These are phyloP conservation scores for Chironomus tepperi DNA, from an alignment of 1,140 invertebrate genomes.

Conservation along the genomic window DNA sequence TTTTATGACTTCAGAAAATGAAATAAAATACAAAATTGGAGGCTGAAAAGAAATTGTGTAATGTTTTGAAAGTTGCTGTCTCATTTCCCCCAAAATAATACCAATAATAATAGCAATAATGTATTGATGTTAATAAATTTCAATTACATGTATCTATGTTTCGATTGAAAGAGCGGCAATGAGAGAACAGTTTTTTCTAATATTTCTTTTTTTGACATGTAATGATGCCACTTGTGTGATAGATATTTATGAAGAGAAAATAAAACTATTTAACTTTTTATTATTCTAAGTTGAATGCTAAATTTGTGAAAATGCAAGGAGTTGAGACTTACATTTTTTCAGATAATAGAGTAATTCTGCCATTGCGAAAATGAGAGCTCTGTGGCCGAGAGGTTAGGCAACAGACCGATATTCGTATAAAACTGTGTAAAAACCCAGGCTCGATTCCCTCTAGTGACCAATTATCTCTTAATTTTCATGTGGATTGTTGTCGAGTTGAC, in stretches of 20 bases:
- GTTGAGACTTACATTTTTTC: too few species aligned
- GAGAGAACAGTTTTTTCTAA: neutral
- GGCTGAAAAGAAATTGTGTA: slow-evolving; percentile 7
- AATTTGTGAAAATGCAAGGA: too few species aligned
- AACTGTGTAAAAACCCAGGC: too few species aligned
- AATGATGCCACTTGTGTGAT: slow-evolving; percentile 19
- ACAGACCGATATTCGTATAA: too few species aligned
- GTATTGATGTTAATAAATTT: slow-evolving; percentile 15
- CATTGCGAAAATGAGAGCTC: too few species aligned
- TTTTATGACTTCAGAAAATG: neutral
- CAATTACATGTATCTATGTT: slow-evolving; percentile 23
- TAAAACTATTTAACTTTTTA: too few species aligned
- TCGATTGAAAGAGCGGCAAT: neutral
- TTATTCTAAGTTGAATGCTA: too few species aligned
- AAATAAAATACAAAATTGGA: neutral
- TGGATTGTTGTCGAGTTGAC: too few species aligned
- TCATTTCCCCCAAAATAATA: slow-evolving; percentile 20
- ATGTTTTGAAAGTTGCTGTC: slow-evolving; percentile 18
- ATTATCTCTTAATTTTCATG: too few species aligned
- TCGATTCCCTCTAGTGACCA: too few species aligned
- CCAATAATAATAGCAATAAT: neutral
- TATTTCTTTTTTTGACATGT: neutral
- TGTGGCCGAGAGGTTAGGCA: too few species aligned
- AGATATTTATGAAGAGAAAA: neutral
- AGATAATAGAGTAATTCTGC: too few species aligned